phyloP scores from a whole-genome alignment of 2,113 vertebrate species.

The Amazona vittata region DNA sequence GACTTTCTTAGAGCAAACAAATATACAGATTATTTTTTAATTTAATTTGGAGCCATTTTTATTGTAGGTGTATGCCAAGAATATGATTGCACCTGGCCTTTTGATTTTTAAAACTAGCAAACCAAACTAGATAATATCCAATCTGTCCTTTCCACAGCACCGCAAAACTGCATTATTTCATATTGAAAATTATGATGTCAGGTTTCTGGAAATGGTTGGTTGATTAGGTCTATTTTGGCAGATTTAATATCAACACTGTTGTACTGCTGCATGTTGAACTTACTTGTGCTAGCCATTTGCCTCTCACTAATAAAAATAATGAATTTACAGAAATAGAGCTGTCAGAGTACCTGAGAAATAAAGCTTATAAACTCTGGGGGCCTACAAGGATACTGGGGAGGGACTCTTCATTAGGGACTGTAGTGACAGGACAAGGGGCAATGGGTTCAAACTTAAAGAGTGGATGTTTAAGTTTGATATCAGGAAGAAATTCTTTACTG shows the following conservation, averaged over 20 bases:
- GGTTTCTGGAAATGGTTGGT: not conserved
- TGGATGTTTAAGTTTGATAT: not conserved
- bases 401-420: not conserved
- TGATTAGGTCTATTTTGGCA: not conserved
- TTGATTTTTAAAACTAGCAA: not conserved
- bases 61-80: not conserved
- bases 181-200: not conserved
- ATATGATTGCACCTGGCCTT: not conserved
- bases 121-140: not conserved
- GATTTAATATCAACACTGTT: not conserved
- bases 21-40: not conserved
- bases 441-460: not conserved
- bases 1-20: not conserved
- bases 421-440: not conserved
- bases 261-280: not conserved
- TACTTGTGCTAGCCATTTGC: not conserved
- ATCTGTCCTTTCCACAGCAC: not conserved
- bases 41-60: not conserved
- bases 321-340: not conserved
- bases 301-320: not conserved
- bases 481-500: not conserved
- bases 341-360: not conserved
- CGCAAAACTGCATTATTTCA: not conserved
- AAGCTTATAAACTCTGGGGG: not conserved
- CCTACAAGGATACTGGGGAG: not conserved